A percentile compares a stretch with the other conserved stretches of the same genome.
Conservation (phyloP, 2,797 vertebrate species). For the Paratrypauchen microcephalus region DNA sequence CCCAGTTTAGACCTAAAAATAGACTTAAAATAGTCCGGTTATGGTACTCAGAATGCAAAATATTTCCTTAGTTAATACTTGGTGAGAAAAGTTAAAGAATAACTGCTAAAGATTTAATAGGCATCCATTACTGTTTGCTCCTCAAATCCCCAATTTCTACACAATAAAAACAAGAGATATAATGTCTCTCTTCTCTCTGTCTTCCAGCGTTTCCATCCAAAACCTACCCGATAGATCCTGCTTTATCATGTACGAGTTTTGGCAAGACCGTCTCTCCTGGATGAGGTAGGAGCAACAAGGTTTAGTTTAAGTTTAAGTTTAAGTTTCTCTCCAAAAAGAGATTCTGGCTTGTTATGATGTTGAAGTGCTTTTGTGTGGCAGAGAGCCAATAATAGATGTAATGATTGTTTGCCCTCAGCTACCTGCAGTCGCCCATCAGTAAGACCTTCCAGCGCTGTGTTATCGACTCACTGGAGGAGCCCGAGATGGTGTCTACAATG, state of each 20-base stretch:
- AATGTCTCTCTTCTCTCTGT: not conserved
- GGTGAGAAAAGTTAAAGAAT: too few species aligned
- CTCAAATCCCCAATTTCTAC: constrained; percentile 23
- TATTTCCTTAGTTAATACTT: too few species aligned
- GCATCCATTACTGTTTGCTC: too few species aligned
- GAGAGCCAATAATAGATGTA: constrained; percentile 7
- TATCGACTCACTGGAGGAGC: constrained; percentile 83
- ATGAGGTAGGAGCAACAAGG: constrained; percentile 67
- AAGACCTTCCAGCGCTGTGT: constrained; percentile 88
- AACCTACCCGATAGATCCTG: constrained; percentile 81
- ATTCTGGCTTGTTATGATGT: constrained; percentile 7
- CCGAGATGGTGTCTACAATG: constrained; percentile 90
- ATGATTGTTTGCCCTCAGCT: constrained; percentile 70
- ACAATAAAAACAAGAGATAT: not conserved
- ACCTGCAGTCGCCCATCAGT: constrained; percentile 85
- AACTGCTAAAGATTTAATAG: too few species aligned
- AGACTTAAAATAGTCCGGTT: too few species aligned
- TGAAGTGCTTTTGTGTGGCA: constrained; percentile 24
- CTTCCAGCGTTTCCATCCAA: constrained; percentile 83
- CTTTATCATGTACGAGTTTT: constrained; percentile 82
- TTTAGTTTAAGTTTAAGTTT: too few species aligned
- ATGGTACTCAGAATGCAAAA: too few species aligned
- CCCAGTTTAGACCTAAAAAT: too few species aligned
- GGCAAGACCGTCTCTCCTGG: constrained; percentile 80
- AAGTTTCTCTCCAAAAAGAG: constrained; percentile 5